These are phyloP conservation scores for Cebus imitator DNA, from an alignment of 2,113 vertebrate genomes.

Conservation along the genomic window DNA sequence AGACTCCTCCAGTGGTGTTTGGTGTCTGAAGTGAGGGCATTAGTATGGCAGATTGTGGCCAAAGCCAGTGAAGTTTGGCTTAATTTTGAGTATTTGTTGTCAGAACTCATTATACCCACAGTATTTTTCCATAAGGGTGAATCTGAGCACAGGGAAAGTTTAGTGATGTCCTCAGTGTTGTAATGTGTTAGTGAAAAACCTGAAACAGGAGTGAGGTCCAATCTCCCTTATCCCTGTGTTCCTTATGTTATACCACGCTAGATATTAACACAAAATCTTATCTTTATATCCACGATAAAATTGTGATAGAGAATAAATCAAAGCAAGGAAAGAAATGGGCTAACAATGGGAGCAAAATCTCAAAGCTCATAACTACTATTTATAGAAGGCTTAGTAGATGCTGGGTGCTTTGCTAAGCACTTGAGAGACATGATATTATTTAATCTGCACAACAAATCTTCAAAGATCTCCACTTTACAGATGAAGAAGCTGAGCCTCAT, in stretches of 20 bases:
- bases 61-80: neutral
- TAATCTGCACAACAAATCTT: neutral
- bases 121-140: neutral
- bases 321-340: neutral
- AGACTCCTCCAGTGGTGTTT: neutral
- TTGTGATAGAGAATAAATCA: neutral
- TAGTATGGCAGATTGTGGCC: neutral
- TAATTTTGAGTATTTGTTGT: neutral
- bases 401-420: neutral
- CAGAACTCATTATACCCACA: neutral
- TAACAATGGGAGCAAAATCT: neutral
- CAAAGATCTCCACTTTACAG: neutral
- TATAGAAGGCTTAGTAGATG: neutral
- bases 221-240: neutral
- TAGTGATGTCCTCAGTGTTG: neutral
- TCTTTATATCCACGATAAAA: neutral
- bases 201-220: neutral
- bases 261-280: neutral
- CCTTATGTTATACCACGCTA: neutral
- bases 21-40: neutral
- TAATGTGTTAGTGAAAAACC: neutral
- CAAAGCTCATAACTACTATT: neutral
- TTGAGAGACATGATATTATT: neutral
- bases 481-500: neutral
- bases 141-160: neutral